Percentiles rank a stretch among this genome's conserved stretches.
These are phyloP conservation scores for Dioctria rufipes DNA, from an alignment of 2,888 invertebrate genomes.

Conservation along the genomic window DNA sequence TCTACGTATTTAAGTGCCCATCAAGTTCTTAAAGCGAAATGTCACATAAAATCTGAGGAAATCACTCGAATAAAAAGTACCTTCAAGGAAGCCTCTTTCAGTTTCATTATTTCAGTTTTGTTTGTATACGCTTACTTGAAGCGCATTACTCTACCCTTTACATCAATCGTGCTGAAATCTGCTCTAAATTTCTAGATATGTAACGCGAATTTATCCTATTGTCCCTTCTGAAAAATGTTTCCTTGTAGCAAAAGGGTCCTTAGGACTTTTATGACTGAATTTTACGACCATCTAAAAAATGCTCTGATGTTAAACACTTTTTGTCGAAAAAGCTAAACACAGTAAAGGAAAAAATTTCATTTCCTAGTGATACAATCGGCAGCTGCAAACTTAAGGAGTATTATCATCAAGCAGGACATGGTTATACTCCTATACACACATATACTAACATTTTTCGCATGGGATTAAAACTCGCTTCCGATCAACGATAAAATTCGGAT, in stretches of 20 bases:
- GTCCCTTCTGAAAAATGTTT: conserved; percentile 18
- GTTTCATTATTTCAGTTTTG: conserved; percentile 6
- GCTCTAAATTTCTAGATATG: not conserved
- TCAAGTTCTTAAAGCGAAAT: not conserved
- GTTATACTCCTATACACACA: not conserved
- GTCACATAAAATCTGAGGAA: conserved; percentile 26
- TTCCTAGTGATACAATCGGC: conserved; percentile 31
- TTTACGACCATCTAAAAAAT: conserved; percentile 33
- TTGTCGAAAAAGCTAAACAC: conserved; percentile 5
- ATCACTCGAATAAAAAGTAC: conserved; percentile 35
- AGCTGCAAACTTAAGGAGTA: not conserved
- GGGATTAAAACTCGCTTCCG: conserved; percentile 16
- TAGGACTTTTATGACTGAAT: conserved; percentile 19
- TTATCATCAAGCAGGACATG: no score
- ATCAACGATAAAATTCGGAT: conserved; percentile 35
- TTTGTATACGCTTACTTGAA: not conserved
- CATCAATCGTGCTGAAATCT: conserved; percentile 2
- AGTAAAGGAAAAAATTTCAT: conserved; percentile 23
- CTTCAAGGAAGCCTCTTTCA: not conserved
- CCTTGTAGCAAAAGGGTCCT: not conserved
- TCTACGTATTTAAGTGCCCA: conserved; percentile 7
- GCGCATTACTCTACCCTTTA: not conserved
- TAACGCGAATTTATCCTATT: not conserved
- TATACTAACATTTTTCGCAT: not conserved
- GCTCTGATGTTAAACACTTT: conserved; percentile 41